phyloP scores from a whole-genome alignment of 2,888 invertebrate genomes.

The Crocallis elinguaria region DNA sequence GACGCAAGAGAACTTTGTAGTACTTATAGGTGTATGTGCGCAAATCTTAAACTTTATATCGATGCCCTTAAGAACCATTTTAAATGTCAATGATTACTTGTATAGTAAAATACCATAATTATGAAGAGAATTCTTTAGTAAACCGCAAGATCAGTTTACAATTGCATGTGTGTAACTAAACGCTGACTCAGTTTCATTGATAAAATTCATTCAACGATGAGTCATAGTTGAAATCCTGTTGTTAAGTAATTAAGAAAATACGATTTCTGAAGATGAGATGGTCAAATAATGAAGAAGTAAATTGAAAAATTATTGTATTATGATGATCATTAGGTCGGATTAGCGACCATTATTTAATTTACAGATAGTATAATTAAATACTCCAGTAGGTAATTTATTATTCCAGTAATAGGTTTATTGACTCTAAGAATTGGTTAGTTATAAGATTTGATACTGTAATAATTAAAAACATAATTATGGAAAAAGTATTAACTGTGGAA shows the following conservation, averaged over 20 bases:
- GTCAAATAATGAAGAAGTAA: not conserved
- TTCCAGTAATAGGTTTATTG: no score
- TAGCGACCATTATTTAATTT: no score
- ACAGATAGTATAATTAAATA: no score
- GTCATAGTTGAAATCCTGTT: conserved; percentile 6
- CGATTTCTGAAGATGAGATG: not conserved
- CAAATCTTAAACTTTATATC: conserved; percentile 8
- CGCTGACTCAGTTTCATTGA: conserved; percentile 28
- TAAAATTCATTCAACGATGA: conserved; percentile 18
- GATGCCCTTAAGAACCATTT: conserved; percentile 3
- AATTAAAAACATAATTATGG: no score
- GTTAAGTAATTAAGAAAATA: not conserved
- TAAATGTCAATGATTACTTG: no score
- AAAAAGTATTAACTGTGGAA: no score
- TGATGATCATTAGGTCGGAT: no score
- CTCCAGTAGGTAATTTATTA: no score
- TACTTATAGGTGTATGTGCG: not conserved
- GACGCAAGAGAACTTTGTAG: conserved; percentile 9
- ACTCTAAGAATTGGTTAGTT: no score
- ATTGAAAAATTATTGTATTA: no score
- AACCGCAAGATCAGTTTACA: conserved; percentile 8
- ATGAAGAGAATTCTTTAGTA: not conserved
- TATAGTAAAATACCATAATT: no score
- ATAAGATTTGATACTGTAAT: no score
- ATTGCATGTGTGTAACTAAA: conserved; percentile 1